Evolutionary conservation across 2,113 vertebrate species (phyloP).

Genomic region (Tinamus guttatus): DNA sequence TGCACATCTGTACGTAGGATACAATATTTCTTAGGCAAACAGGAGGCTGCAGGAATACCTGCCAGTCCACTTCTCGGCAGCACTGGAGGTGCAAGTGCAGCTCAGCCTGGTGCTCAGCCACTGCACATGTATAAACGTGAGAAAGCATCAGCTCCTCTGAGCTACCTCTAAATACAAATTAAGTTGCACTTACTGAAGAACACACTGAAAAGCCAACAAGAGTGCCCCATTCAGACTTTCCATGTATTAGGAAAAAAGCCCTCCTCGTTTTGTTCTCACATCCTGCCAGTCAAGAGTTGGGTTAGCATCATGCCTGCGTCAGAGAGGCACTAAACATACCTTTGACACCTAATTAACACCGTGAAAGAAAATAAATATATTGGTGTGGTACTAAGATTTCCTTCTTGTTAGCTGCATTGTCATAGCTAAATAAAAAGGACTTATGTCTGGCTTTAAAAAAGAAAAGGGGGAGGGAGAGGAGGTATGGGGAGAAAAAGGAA

Average conservation of each 20-base stretch:
- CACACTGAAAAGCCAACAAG: background rate
- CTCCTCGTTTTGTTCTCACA: background rate
- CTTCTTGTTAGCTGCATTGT: background rate
- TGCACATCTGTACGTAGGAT: background rate
- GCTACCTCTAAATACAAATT: background rate
- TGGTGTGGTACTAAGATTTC: background rate
- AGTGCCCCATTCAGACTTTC: background rate
- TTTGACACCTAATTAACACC: conserved; percentile 39
- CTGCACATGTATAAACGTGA: background rate
- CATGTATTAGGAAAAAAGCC: background rate
- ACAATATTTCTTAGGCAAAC: background rate
- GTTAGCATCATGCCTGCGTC: background rate
- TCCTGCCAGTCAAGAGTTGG: background rate
- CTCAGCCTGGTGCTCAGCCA: background rate
- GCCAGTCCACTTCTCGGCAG: background rate
- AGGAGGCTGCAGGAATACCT: background rate
- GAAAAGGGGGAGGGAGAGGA: conserved; percentile 3
- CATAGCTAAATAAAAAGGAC: conserved; percentile 45
- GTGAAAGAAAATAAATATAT: background rate
- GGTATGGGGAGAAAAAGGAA: conserved; percentile 22
- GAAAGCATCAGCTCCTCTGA: background rate
- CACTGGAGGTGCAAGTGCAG: background rate
- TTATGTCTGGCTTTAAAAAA: conserved; percentile 52
- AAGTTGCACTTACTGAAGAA: background rate
- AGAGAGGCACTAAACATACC: background rate